Percentiles rank a stretch among this genome's conserved stretches.
Evolutionary conservation across 2,113 vertebrate genomes (phyloP).

Genomic region (Eptesicus fuscus): DNA sequence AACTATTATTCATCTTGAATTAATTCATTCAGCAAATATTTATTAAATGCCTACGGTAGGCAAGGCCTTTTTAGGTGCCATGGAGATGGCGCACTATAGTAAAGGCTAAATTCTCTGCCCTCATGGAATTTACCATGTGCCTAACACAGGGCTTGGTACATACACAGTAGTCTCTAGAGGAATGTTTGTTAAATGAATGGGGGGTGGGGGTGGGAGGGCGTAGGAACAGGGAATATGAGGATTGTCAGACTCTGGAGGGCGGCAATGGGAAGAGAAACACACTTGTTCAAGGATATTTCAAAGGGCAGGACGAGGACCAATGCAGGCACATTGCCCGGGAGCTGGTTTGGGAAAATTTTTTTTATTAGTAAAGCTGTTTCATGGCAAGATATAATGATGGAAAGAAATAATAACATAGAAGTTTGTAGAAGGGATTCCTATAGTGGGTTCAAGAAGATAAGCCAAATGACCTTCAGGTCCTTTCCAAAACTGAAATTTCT

Average conservation of each 20-base stretch:
- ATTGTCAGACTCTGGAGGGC: not conserved
- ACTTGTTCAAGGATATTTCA: not conserved
- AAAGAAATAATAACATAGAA: not conserved
- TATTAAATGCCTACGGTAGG: not conserved
- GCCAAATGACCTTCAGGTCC: not conserved
- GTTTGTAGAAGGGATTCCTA: not conserved
- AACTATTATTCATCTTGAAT: not conserved
- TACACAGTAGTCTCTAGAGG: not conserved
- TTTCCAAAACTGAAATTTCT: conserved; percentile 27
- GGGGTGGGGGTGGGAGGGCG: too few relatives aligned
- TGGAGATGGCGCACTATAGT: not conserved
- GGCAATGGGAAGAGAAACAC: not conserved
- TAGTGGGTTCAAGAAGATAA: not conserved
- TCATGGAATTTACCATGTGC: not conserved
- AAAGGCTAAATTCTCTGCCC: not conserved
- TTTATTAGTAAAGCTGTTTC: not conserved
- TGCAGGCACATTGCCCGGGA: too few relatives aligned
- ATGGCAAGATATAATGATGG: not conserved
- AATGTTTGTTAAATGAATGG: not conserved
- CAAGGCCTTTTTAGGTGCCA: not conserved
- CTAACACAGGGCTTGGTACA: not conserved
- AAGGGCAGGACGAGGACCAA: not conserved
- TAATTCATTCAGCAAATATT: not conserved
- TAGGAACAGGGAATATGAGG: not conserved
- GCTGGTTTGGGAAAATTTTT: not conserved